Evolutionary conservation across 2,113 vertebrate species (phyloP), one percentile per base, ranked within the genome.

Genomic region (Solea senegalensis): DNA sequence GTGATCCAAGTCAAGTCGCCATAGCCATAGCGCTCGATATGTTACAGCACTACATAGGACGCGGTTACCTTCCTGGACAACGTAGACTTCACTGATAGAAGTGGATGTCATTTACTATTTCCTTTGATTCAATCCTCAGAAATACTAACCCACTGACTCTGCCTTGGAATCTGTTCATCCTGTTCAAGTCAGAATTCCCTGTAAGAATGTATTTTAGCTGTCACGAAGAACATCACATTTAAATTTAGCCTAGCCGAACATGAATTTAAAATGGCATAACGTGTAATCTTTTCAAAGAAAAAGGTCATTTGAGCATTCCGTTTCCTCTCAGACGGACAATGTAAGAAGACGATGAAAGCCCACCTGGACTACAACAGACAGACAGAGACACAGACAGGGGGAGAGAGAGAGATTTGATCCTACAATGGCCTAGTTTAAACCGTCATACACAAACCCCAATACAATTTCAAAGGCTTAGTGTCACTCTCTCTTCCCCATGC

Each of bases 391-490:
- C 12, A 64, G 16, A 61, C 8, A 46, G 48, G 15, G 48, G 14
- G 14, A n/a, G 3, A 8, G 49, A n/a, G 13, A 50, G 13, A 50
- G 49, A 50, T 50, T 34, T 76, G 67, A 81, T 84, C 72, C 76
- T 49, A 71, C 58, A 69, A 6, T 81, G 76, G 76, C 76, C 74
- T 77, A 82, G 72, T 88, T 86, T 78, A 86, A 85, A 83, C 56
- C 60, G 16, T 69, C 62, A 68, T 66, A 83, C 63, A 83, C 28
- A 86, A 73, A 78, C 61, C n/a, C 27, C 27, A 76, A 74, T 69
- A 76, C 65, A 80, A 69, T 80, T 77, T 75, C 48, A 71, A 86
- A 87, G 77, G 51, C 64, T 72, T 71, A 65, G 56, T 62, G 43
- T 78, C 71, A 60, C 69, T 53, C 43, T 26, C 58, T 64, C 56